These are phyloP conservation scores for Albula glossodonta DNA, from an alignment of 2,113 vertebrate genomes.

Conservation along the genomic window DNA sequence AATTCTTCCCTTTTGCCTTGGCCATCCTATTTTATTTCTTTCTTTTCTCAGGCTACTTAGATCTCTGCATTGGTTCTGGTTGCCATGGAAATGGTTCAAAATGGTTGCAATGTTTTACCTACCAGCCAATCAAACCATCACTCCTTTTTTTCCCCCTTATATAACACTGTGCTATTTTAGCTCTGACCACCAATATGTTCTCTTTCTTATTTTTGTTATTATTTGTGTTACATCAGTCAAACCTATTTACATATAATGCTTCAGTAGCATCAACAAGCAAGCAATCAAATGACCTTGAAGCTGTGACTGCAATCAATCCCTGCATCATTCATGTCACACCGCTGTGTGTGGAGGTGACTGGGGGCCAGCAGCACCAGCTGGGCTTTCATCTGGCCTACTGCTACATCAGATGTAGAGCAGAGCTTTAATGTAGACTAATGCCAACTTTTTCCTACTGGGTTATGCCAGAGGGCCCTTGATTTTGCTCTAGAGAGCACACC, in stretches of 20 bases:
- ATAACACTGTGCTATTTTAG: neutral
- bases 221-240: neutral
- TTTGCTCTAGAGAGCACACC: neutral
- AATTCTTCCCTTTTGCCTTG: neutral
- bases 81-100: constrained; percentile 20
- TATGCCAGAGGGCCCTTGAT: neutral
- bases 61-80: neutral
- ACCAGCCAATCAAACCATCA: neutral
- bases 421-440: neutral
- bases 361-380: neutral
- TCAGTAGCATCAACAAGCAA: neutral
- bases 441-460: neutral
- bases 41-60: constrained; percentile 2
- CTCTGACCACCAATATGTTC: neutral
- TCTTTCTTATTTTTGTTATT: neutral
- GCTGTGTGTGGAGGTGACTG: neutral
- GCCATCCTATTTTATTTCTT: neutral
- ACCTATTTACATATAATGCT: neutral
- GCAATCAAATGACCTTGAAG: neutral
- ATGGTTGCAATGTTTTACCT: neutral
- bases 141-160: neutral
- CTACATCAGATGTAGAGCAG: neutral
- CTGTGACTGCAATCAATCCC: neutral
- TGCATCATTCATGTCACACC: neutral
- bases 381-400: neutral